Conservation (phyloP, 2,888 invertebrate species). For the Andricus quercusramuli region DNA sequence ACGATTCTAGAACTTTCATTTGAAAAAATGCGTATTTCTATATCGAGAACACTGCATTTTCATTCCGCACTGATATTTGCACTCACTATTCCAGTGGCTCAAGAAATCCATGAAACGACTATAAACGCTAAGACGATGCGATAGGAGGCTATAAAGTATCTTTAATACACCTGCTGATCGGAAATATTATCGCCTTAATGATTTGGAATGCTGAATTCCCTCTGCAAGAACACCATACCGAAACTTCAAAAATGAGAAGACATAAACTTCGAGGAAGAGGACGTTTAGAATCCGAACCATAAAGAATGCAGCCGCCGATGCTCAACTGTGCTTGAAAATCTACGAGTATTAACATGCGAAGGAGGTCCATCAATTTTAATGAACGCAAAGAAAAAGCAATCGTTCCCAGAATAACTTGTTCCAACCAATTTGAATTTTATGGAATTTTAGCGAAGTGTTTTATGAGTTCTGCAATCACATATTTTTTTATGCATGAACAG, state of each 20-base stretch:
- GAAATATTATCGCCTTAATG: constrained; percentile 68
- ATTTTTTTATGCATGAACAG: background rate
- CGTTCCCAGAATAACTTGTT: background rate
- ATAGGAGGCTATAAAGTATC: constrained; percentile 64
- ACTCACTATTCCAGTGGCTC: background rate
- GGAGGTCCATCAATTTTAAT: constrained; percentile 28
- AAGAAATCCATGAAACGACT: background rate
- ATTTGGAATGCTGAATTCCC: constrained; percentile 61
- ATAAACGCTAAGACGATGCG: constrained; percentile 44
- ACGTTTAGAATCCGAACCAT: constrained; percentile 8
- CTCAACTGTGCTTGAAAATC: constrained; percentile 20
- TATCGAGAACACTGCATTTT: background rate
- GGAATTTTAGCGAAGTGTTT: background rate
- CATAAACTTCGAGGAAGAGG: constrained; percentile 41
- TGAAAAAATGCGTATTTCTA: background rate
- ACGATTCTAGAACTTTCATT: background rate
- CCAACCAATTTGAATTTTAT: constrained; percentile 1
- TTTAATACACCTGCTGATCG: constrained; percentile 67
- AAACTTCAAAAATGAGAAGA: constrained; percentile 61
- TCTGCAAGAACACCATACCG: constrained; percentile 59
- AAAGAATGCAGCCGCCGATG: constrained; percentile 21
- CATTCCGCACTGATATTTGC: background rate
- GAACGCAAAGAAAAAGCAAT: background rate
- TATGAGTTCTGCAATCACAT: background rate
- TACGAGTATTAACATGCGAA: constrained; percentile 22